Conservation (phyloP, 2,797 vertebrate genomes). For the Crenichthys baileyi region DNA sequence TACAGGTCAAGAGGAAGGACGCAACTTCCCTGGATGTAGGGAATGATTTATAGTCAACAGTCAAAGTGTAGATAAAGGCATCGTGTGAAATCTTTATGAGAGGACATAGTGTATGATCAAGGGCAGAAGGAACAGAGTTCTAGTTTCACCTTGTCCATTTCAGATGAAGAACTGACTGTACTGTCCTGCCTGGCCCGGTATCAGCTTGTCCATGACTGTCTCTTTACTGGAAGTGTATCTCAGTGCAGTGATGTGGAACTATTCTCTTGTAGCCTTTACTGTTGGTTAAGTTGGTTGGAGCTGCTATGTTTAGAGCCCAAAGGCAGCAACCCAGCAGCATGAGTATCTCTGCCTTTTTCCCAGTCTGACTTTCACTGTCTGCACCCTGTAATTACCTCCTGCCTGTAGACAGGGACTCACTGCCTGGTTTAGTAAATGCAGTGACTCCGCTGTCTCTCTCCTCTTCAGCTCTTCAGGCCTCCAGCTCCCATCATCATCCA, state of each 20-base stretch:
- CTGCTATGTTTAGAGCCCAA: constrained; percentile 69
- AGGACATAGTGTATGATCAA: constrained; percentile 2
- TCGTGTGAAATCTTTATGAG: constrained; percentile 30
- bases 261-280: constrained; percentile 49
- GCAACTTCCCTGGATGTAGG: constrained; percentile 34
- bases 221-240: constrained; percentile 27
- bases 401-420: constrained; percentile 63
- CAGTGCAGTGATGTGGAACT: constrained; percentile 58
- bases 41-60: constrained; percentile 57
- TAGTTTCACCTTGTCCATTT: constrained; percentile 27
- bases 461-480: constrained; percentile 52
- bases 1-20: constrained; percentile 59
- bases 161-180: constrained; percentile 11
- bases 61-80: constrained; percentile 41
- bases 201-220: constrained; percentile 12
- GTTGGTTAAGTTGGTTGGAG: constrained; percentile 55
- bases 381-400: constrained; percentile 81
- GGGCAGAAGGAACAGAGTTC: constrained; percentile 2
- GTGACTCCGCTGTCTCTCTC: constrained; percentile 39
- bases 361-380: constrained; percentile 59
- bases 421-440: constrained; percentile 59
- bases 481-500: constrained; percentile 70
- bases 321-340: constrained; percentile 76
- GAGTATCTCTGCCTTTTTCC: constrained; percentile 66
- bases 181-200: constrained; percentile 28